Evolutionary conservation across 92 coral and sea anemone genomes (phyloP), one percentile per base, ranked within the genome.

Genomic region (Epizoanthus stellaris): DNA sequence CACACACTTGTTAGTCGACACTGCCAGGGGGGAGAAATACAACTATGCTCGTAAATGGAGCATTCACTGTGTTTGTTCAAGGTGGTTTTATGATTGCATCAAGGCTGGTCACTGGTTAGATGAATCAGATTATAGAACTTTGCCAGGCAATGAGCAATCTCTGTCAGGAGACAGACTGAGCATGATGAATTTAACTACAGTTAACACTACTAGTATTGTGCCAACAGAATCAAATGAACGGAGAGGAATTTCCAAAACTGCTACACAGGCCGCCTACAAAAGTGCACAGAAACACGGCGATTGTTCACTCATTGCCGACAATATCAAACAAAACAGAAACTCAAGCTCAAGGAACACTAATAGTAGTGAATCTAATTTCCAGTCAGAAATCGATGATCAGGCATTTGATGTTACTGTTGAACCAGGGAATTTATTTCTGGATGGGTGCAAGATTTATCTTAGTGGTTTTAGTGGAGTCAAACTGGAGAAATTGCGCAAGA

Each of bases 21-120:
- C 67, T 0, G 98, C 98, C 0, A 88, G 20, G 58, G 99, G 99
- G n/a, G 91, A 96, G 75, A 96, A 96, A 77, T 96, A 92, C 74
- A 90, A 91, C 30, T 96, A 82, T 89, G 99, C 99, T 47, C 80
- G 92, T 49, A 90, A 87, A 53, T 96, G 99, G 99, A 94, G 87
- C 56, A 82, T 95, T 25, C 94, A 96, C 60, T 96, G 99, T 93
- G 93, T 96, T 61, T 87, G 87, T 53, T 81, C 93, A 17, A 89
- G 90, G 63, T 96, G 99, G 99, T 90, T 96, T 90, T 86, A 87
- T 88, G 99, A 96, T 81, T 94, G 98, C 60, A 75, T 96, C 54
- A 80, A 91, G 39, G 68, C 93, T 74, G 98, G 99, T 43, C 89
- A 85, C 87, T 94, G 99, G 95, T 69, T 92, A 25, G 97, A 95